Evolutionary conservation across 1,140 invertebrate genomes (phyloP), one percentile per base, ranked within the genome.

Genomic region (Eupeodes corollae): DNA sequence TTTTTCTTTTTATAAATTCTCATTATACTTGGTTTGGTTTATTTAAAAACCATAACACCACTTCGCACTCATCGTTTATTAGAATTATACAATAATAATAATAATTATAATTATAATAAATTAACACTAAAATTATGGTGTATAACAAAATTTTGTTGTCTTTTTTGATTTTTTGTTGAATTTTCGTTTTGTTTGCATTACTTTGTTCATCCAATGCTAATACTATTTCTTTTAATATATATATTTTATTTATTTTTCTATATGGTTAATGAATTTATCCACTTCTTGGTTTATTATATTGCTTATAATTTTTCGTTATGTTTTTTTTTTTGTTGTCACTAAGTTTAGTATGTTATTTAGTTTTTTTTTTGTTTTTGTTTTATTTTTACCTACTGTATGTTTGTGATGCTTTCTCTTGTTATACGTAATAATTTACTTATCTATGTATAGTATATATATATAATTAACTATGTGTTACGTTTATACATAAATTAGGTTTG

Each of bases 271-370:
- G 13, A 44, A 16, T 45, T 38, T 49, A 44, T 46, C 42, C 32
- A 49, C 18, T 41, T 46, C 34, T 48, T 48, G 46, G 46, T 37
- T 48, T 55, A 53, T 46, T 55, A 49, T 52, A 42, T 46, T 49
- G 41, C 26, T 51, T 30, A 14, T 43, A 40, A 26, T 43, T 42
- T 18, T 42, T 46, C 19, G 31, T 13, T 46, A 19, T 45, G 19
- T 43, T 49, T 50, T 35, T 47, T 55, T 58, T 53, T 53, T 50
- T 43, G 19, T 46, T 50, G 40, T 46, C 33, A 46, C 45, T 32
- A 58, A 52, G 54, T 58, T 47, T 51, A 57, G 44, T 58, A 55
- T 56, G n/a, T n/a, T n/a, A n/a, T n/a, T n/a, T n/a, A n/a, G n/a
- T n/a, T n/a, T n/a, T n/a, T n/a, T n/a, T n/a, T n/a, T n/a, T n/a